Evolutionary conservation across 2,113 vertebrate genomes (phyloP).

Genomic region (Brachypodius melanocephalos): DNA sequence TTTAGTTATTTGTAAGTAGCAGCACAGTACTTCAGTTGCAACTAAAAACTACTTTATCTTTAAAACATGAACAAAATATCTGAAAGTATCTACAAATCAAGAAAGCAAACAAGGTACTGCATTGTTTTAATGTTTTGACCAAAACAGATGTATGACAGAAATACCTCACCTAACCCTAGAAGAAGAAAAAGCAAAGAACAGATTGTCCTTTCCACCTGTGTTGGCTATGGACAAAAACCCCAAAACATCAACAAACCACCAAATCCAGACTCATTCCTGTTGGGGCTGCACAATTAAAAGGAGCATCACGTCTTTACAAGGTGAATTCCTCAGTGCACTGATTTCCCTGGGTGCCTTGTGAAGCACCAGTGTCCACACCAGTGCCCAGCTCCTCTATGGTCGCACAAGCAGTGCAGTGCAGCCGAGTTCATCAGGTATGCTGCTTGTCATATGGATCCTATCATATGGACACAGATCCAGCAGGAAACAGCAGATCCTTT

Average conservation of each 20-base stretch:
- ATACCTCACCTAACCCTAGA: background rate
- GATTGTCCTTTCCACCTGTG: slow-evolving; percentile 24
- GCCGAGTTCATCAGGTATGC: fast-evolving
- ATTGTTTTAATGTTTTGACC: slow-evolving; percentile 68
- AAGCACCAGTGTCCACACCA: background rate
- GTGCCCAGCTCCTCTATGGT: background rate
- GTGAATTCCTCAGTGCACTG: background rate
- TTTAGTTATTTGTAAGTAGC: background rate
- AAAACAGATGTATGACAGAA: slow-evolving; percentile 58
- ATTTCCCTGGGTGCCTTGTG: background rate
- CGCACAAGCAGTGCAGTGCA: background rate
- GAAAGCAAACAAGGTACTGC: slow-evolving; percentile 35
- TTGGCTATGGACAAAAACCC: background rate
- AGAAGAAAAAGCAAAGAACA: slow-evolving; percentile 23
- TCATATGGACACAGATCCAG: background rate
- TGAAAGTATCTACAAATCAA: slow-evolving; percentile 30
- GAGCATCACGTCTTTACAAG: background rate
- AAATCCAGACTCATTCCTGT: background rate
- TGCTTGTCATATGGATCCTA: background rate
- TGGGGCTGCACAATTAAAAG: background rate
- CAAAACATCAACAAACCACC: background rate
- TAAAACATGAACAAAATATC: slow-evolving; percentile 34
- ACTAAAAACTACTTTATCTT: slow-evolving; percentile 51
- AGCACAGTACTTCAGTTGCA: slow-evolving; percentile 1
- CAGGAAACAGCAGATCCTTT: slow-evolving; percentile 1